Percentiles rank a stretch among this genome's conserved stretches.
Evolutionary conservation across 2,888 invertebrate genomes (phyloP).

Genomic region (Aphidoletes aphidimyza): DNA sequence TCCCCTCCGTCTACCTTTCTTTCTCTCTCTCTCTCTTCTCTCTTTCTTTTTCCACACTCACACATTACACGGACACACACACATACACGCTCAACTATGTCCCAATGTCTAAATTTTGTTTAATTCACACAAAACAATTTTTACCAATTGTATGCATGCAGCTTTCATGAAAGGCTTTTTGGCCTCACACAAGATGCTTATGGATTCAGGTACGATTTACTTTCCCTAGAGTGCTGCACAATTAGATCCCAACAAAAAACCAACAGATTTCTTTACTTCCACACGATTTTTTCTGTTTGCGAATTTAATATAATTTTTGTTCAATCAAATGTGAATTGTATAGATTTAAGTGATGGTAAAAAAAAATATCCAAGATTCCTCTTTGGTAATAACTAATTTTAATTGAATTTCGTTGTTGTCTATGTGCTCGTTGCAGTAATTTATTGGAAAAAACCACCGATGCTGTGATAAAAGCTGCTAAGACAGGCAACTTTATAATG

Average conservation of each 20-base stretch:
- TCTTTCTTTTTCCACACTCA: neutral
- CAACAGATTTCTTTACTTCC: neutral
- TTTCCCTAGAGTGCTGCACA: constrained; percentile 12
- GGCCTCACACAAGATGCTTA: constrained; percentile 82
- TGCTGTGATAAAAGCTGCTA: constrained; percentile 83
- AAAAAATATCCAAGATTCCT: too few relatives aligned
- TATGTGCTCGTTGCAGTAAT: constrained; percentile 76
- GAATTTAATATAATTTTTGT: neutral
- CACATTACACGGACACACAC: constrained; percentile 3
- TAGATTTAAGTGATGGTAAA: too few relatives aligned
- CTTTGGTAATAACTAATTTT: neutral
- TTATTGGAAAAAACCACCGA: constrained; percentile 85
- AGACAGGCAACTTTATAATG: constrained; percentile 82
- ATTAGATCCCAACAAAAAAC: neutral
- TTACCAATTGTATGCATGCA: constrained; percentile 71
- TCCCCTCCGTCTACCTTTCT: neutral
- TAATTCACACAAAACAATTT: constrained; percentile 33
- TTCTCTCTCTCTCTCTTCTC: neutral
- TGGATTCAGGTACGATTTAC: constrained; percentile 72
- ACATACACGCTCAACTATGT: constrained; percentile 19
- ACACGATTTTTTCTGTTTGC: neutral
- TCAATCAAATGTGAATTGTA: neutral
- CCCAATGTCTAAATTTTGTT: neutral
- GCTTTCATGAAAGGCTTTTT: constrained; percentile 83
- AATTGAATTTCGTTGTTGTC: neutral